Base-by-base conservation (phyloP, 2,113 vertebrate genomes). In the Microtus ochrogaster region DNA sequence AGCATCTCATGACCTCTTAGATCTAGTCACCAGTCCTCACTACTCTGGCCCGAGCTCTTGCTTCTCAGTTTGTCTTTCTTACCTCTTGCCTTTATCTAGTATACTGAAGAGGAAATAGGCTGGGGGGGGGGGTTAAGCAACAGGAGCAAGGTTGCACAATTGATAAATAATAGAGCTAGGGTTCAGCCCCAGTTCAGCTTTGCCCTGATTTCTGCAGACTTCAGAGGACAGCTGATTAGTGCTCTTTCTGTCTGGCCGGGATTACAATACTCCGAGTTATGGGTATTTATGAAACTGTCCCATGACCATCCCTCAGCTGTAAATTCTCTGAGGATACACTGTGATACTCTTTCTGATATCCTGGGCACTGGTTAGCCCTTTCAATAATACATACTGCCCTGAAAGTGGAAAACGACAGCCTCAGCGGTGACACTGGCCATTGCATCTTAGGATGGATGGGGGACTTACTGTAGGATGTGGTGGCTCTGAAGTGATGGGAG, bases 61-160 rank as follows among this genome's bases (percentile, higher is more conserved):
- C 58, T 76, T 47, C n/a, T 61, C 47, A 41, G 58, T 10, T 30
- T 77, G 24, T 21, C 85, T 55, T 79, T 66, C 41, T 87, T 52
- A 90, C 44, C 28, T 55, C 30, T 3, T 36, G 28, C 52, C 89
- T 93, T 89, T 68, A 94, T 76, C 68, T 44, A 11, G 12, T 73
- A 30, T 1, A n/a, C 7, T 41, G 49, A 94, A 79, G 76, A 94
- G 89, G 68, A 96, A 95, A 79, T 0, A 2, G 66, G 47, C 89
- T 95, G 90, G 68, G 82, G 41, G 88, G 41, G 30, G 41, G 88
- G 41, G 30, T 83, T 47, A 89, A 90, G 90, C 52, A 91, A 74
- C 84, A 24, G 2, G 16, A 79, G 47, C 33, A 83, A 93, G 63
- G 68, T 7, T 63, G 21, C 74, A 74, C 47, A 94, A 82, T 2